phyloP scores from a whole-genome alignment of 53 echinoderm and acorn worm genomes.

The Mesocentrotus franciscanus region DNA sequence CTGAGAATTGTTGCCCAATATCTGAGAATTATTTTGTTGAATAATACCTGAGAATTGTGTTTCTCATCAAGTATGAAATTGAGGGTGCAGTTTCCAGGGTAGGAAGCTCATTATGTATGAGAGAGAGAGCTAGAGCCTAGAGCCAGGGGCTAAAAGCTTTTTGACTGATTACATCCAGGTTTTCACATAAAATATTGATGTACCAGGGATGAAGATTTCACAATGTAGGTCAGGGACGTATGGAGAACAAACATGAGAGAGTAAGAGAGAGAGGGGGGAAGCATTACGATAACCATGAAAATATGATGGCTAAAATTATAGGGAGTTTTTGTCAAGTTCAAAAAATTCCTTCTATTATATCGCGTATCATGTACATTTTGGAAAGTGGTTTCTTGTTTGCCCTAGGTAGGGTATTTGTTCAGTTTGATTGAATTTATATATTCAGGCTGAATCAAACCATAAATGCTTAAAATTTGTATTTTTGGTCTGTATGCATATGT shows the following conservation, averaged over 20 bases:
- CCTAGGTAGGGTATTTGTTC: too few relatives aligned
- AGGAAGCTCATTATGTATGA: neutral
- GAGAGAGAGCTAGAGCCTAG: neutral
- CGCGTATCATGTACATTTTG: too few relatives aligned
- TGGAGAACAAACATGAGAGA: neutral
- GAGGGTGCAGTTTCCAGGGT: neutral
- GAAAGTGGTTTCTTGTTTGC: too few relatives aligned
- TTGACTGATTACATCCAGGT: slow-evolving; percentile 5
- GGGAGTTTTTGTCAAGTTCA: too few relatives aligned
- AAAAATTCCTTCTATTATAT: too few relatives aligned
- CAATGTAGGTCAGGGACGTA: neutral
- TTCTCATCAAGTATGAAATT: neutral
- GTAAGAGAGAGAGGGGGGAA: neutral
- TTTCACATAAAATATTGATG: neutral
- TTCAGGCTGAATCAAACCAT: too few relatives aligned
- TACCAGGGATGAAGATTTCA: neutral
- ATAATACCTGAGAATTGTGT: neutral
- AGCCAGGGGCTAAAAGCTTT: neutral
- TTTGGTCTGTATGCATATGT: too few relatives aligned
- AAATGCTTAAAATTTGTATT: too few relatives aligned
- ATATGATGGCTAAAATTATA: too few relatives aligned
- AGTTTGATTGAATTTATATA: too few relatives aligned
- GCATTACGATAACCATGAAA: too few relatives aligned
- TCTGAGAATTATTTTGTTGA: neutral
- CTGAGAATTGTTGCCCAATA: neutral